A percentile compares a stretch with the other conserved stretches of the same genome.
Conservation (phyloP, 2,888 invertebrate species). For the Nomada flava region DNA sequence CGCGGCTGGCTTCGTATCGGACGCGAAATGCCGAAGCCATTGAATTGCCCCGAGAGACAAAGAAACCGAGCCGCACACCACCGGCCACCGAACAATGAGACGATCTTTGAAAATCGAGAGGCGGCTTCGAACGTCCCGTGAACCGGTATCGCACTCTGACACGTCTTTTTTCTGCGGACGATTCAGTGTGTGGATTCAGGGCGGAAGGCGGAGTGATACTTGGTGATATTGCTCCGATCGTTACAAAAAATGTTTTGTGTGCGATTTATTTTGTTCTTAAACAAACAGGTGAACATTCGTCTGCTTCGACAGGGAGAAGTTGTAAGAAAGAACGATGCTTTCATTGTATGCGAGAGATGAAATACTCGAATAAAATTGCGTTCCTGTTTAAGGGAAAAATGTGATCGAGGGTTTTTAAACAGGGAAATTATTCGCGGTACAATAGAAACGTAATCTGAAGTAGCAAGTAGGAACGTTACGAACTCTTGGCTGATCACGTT, state of each 20-base stretch:
- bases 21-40: slow-evolving; percentile 68
- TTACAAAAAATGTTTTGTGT: no score
- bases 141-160: slow-evolving; percentile 32
- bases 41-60: slow-evolving; percentile 61
- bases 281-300: no score
- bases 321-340: no score
- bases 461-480: background rate
- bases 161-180: background rate
- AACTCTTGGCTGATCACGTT: slow-evolving; percentile 10
- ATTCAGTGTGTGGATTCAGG: background rate
- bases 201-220: background rate
- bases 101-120: slow-evolving; percentile 55
- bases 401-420: background rate
- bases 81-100: slow-evolving; percentile 21
- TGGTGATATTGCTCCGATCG: background rate
- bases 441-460: background rate
- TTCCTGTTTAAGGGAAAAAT: no score
- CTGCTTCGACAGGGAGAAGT: no score
- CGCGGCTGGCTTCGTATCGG: slow-evolving; percentile 59
- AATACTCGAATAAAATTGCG: no score
- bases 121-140: slow-evolving; percentile 6
- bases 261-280: no score
- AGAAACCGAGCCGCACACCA: slow-evolving; percentile 39
- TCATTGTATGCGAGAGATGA: background rate
- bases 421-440: background rate